Percentiles rank a stretch among this genome's conserved stretches.
phyloP scores from a whole-genome alignment of 2,888 invertebrate species.

The Xanthia togata region DNA sequence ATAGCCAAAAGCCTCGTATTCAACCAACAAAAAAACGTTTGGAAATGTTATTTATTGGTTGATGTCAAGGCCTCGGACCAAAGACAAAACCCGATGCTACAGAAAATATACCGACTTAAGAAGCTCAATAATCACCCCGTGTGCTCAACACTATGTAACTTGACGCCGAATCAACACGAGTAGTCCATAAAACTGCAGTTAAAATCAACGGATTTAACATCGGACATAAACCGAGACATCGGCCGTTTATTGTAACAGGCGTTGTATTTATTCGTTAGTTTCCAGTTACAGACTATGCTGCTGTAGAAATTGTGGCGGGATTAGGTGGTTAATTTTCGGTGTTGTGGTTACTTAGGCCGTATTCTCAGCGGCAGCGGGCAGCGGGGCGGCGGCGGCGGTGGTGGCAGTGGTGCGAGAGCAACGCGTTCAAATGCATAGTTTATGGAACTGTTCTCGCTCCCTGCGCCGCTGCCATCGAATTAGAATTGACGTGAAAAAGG shows the following conservation, averaged over 20 bases:
- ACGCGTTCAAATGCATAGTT: too few relatives aligned
- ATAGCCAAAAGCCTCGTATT: too few relatives aligned
- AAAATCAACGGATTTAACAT: slow-evolving; percentile 70
- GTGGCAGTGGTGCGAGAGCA: too few relatives aligned
- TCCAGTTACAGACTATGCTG: slow-evolving; percentile 53
- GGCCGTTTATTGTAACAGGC: slow-evolving; percentile 63
- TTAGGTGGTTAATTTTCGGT: slow-evolving; percentile 22
- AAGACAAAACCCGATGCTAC: background rate
- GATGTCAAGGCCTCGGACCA: too few relatives aligned
- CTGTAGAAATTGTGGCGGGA: slow-evolving; percentile 27
- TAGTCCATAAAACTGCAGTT: slow-evolving; percentile 83
- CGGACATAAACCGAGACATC: slow-evolving; percentile 65
- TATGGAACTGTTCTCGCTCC: too few relatives aligned
- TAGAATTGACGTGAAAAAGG: too few relatives aligned
- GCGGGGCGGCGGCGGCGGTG: too few relatives aligned
- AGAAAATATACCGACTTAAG: background rate
- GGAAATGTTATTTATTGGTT: too few relatives aligned
- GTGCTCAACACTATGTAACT: slow-evolving; percentile 68
- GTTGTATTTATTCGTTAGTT: slow-evolving; percentile 63
- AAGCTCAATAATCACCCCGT: slow-evolving; percentile 61
- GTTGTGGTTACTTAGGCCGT: background rate
- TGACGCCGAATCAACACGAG: slow-evolving; percentile 78
- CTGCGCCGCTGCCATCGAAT: too few relatives aligned
- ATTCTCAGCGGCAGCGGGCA: too few relatives aligned
- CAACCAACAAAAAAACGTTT: too few relatives aligned